These are phyloP conservation scores for Serinus canaria DNA, from an alignment of 2,113 vertebrate genomes.

Conservation along the genomic window DNA sequence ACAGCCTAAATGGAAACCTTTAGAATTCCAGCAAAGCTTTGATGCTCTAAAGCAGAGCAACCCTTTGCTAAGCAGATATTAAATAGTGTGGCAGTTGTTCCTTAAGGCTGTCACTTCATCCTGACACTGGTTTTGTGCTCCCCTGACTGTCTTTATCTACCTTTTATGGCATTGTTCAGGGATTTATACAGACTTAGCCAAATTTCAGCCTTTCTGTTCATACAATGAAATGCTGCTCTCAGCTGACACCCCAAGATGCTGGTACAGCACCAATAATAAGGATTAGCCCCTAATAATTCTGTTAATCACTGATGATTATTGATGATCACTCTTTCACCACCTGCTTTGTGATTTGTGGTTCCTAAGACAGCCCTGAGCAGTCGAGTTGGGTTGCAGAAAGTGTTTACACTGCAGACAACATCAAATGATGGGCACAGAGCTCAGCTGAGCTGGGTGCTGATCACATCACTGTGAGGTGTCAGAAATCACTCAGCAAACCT, in stretches of 20 bases:
- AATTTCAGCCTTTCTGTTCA: background rate
- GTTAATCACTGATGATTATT: background rate
- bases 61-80: background rate
- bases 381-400: background rate
- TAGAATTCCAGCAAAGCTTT: background rate
- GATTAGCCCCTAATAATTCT: background rate
- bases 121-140: background rate
- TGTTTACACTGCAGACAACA: background rate
- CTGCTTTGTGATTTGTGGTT: background rate
- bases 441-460: background rate
- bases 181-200: background rate
- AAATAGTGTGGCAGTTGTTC: background rate
- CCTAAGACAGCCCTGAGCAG: background rate
- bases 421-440: background rate
- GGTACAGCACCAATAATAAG: background rate
- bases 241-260: background rate
- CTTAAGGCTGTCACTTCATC: background rate
- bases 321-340: background rate
- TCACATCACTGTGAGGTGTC: background rate
- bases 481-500: background rate
- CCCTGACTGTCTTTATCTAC: background rate
- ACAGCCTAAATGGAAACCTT: background rate
- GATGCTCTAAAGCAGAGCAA: background rate
- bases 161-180: accelerated
- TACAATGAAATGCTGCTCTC: background rate